These are phyloP conservation scores for Vireo altiloquus DNA, from an alignment of 2,113 vertebrate genomes.

Conservation along the genomic window DNA sequence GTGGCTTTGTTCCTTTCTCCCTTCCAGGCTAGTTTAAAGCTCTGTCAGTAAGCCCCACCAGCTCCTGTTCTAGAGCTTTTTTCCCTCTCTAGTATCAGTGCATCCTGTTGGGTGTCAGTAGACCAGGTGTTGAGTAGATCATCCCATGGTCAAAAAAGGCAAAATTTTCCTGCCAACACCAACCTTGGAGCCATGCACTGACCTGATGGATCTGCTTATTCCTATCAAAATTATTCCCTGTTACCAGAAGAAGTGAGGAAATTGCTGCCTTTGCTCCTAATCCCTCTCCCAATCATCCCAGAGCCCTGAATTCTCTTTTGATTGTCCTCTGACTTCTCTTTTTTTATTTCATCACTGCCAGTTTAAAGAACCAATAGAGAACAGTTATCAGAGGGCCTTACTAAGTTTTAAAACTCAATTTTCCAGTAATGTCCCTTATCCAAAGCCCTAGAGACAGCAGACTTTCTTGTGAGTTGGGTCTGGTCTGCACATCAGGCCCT, in stretches of 20 bases:
- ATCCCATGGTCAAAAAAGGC: fast-evolving
- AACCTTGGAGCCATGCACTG: not conserved
- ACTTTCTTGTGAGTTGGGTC: not conserved
- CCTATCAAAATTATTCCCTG: not conserved
- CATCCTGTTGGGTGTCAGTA: not conserved
- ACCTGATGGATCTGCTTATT: not conserved
- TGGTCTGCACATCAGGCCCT: not conserved
- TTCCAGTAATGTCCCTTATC: not conserved
- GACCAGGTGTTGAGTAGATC: not conserved
- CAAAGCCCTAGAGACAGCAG: not conserved
- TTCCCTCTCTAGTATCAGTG: not conserved
- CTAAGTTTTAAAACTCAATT: not conserved
- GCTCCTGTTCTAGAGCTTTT: not conserved
- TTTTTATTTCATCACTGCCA: not conserved
- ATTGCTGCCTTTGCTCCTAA: not conserved
- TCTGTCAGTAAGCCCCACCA: fast-evolving
- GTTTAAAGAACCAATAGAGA: not conserved
- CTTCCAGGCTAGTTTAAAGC: not conserved
- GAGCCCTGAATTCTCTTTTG: not conserved
- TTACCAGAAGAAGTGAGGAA: not conserved
- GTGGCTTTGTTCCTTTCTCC: not conserved
- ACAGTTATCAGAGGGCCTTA: not conserved
- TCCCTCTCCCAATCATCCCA: not conserved
- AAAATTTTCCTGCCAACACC: not conserved
- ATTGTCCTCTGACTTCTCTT: not conserved